Conservation (phyloP, 2,888 invertebrate genomes). For the Hypolimnas misippus region DNA sequence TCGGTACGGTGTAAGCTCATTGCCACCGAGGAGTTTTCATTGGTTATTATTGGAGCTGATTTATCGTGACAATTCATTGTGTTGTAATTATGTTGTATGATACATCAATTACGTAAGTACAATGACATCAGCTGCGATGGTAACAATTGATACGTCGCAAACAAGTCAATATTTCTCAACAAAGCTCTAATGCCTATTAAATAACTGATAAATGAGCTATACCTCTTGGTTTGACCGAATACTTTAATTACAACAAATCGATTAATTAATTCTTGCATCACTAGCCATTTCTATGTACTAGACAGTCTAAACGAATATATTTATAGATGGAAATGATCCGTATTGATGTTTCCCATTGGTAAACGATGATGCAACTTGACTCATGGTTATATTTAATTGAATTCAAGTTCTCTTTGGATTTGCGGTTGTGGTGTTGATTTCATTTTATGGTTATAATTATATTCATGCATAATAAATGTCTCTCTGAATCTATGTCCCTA, state of each 20-base stretch:
- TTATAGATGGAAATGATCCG: background rate
- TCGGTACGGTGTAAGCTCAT: constrained; percentile 4
- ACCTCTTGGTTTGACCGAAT: background rate
- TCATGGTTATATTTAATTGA: background rate
- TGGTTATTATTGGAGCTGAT: constrained; percentile 41
- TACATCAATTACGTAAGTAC: constrained; percentile 47
- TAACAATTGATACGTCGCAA: constrained; percentile 30
- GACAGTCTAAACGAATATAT: background rate
- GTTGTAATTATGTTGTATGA: constrained; percentile 43
- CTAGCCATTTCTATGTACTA: too few species aligned
- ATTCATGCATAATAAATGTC: background rate
- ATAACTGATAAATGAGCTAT: background rate
- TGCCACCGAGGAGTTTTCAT: constrained; percentile 34
- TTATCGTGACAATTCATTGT: constrained; percentile 37
- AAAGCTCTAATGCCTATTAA: background rate
- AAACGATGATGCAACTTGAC: background rate
- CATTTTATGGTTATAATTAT: background rate
- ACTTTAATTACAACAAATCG: too few species aligned
- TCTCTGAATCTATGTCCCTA: background rate
- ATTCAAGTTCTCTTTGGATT: background rate
- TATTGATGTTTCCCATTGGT: background rate
- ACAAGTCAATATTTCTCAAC: constrained; percentile 24
- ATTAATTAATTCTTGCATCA: too few species aligned
- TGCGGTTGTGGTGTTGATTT: background rate
- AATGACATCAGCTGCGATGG: constrained; percentile 45